A percentile compares a stretch with the other conserved stretches of the same genome.
phyloP scores from a whole-genome alignment of 1,140 invertebrate genomes.

The Ips typographus region DNA sequence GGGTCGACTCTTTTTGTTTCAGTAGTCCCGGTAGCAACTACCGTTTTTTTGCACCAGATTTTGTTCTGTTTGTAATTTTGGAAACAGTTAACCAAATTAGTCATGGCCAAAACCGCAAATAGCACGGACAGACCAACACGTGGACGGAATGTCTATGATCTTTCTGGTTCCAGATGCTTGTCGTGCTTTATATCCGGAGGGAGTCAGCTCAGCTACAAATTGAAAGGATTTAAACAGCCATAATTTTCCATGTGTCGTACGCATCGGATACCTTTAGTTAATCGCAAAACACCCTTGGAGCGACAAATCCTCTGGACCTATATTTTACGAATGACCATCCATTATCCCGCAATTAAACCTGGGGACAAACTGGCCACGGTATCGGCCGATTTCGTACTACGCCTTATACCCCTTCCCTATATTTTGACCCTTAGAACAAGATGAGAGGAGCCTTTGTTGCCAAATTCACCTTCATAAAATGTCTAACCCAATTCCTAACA shows the following conservation, averaged over 20 bases:
- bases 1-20: constrained; percentile 15
- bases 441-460: constrained; percentile 5
- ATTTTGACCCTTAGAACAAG: constrained; percentile 8
- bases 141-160: too few relatives aligned
- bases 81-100: background rate
- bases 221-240: background rate
- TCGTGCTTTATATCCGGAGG: too few relatives aligned
- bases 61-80: constrained; percentile 9
- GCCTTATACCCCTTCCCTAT: constrained; percentile 18
- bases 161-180: too few relatives aligned
- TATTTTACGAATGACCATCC: constrained; percentile 39
- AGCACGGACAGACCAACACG: too few relatives aligned
- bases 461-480: background rate
- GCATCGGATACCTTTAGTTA: constrained; percentile 35
- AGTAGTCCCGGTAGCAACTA: background rate
- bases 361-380: constrained; percentile 38
- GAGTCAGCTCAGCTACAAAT: too few relatives aligned
- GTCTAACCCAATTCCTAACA: too few relatives aligned
- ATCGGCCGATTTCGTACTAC: constrained; percentile 32
- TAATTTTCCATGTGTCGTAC: constrained; percentile 25
- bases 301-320: constrained; percentile 35
- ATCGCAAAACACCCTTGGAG: constrained; percentile 35
- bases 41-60: constrained; percentile 4
- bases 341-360: constrained; percentile 44
- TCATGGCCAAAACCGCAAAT: background rate